phyloP scores from a whole-genome alignment of 2,888 invertebrate genomes.

The Drosophila limbata region DNA sequence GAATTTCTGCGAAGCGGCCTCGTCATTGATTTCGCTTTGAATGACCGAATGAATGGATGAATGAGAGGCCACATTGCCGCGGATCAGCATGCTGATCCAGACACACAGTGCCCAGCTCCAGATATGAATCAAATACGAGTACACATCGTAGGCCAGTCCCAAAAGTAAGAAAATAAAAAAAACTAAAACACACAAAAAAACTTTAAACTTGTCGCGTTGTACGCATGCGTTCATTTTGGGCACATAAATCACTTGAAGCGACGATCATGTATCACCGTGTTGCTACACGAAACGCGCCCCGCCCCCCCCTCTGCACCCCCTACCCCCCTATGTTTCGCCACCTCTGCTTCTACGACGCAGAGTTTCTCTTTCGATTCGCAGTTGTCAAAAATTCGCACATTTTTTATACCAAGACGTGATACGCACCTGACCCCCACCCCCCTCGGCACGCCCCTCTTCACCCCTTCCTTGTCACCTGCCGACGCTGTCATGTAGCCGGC shows the following conservation, averaged over 20 bases:
- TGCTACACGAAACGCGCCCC: slow-evolving; percentile 47
- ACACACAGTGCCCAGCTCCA: slow-evolving; percentile 4
- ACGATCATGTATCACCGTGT: slow-evolving; percentile 65
- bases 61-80: slow-evolving; percentile 16
- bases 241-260: slow-evolving; percentile 60
- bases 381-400: slow-evolving; percentile 78
- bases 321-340: background rate
- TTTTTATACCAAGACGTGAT: slow-evolving; percentile 33
- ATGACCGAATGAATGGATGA: background rate
- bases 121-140: slow-evolving; percentile 32
- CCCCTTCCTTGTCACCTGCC: slow-evolving; percentile 9
- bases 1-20: slow-evolving; percentile 53
- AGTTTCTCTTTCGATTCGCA: slow-evolving; percentile 55
- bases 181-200: background rate
- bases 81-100: slow-evolving; percentile 10
- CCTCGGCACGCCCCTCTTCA: background rate
- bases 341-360: background rate
- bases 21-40: slow-evolving; percentile 52
- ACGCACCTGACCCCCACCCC: slow-evolving; percentile 10
- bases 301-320: background rate
- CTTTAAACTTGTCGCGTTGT: slow-evolving; percentile 45
- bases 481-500: slow-evolving; percentile 45
- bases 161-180: background rate
- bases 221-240: background rate
- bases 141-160: slow-evolving; percentile 1